Evolutionary conservation across 2,113 vertebrate species (phyloP), one percentile per base, ranked within the genome.

Genomic region (Hippoglossus stenolepis): DNA sequence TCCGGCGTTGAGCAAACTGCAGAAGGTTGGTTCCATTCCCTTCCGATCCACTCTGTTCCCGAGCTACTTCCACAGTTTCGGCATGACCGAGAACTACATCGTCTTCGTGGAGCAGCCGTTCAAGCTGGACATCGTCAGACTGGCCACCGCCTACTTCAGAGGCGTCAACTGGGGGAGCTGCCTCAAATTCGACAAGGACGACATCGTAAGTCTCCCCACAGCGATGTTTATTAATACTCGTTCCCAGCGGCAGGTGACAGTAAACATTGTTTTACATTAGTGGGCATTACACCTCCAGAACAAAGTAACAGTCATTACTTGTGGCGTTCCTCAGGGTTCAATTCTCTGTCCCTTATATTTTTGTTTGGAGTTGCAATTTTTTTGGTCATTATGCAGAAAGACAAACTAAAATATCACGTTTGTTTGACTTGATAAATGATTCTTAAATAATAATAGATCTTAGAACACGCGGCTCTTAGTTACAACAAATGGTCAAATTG

Each of bases 61-160:
- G 0, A 96, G 96, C 87, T 99, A 98, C 93, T 98, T 94, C 89
- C 97, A 99, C 89, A 99, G 97, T 90, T 99, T 99, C 26, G 97
- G 97, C 9, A 77, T 98, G 92, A 96, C 96, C 0, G 94, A 96
- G 45, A 96, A 96, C 91, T 97, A 96, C 88, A 79, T 99, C 4
- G 6, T 99, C 65, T 97, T 99, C 18, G 62, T 99, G 26, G 97
- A 99, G 87, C 97, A 98, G 91, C 95, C 97, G 0, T 96, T 97
- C 76, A 97, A 91, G 76, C 61, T 99, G 83, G 96, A 99, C 82
- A 94, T 99, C 9, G 1, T 96, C 70, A 96, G 93, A 83, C 85
- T 98, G 91, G 96, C 96, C 58, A 97, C 96, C 0, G 97, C 98
- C 1, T 98, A 97, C 74, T 87, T 96, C 64, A 91, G 95, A 80